Evolutionary conservation across 2,113 vertebrate species (phyloP).

Genomic region (Sminthopsis crassicaudata): DNA sequence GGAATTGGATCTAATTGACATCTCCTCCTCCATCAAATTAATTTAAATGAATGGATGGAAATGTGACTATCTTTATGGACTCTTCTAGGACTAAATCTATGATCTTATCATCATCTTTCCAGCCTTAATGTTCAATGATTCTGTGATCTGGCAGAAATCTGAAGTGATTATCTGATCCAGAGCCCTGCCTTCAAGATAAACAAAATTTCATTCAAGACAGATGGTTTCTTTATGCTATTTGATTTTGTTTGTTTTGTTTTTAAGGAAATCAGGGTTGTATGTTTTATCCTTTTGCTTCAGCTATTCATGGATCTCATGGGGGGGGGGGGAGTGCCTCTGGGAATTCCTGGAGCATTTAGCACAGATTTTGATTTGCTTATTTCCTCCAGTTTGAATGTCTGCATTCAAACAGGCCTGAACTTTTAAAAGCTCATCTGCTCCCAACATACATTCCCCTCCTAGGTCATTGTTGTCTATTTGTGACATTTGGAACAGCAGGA

Average conservation of each 20-base stretch:
- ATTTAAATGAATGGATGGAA: not conserved
- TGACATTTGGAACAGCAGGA: constrained; percentile 67
- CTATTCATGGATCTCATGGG: constrained; percentile 23
- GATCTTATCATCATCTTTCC: not conserved
- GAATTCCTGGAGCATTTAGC: constrained; percentile 50
- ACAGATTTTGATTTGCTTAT: constrained; percentile 59
- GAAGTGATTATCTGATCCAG: not conserved
- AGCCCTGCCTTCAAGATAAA: not conserved
- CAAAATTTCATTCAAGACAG: not conserved
- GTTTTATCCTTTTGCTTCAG: constrained; percentile 44
- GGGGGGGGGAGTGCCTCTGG: constrained; percentile 12
- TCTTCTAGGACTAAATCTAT: not conserved
- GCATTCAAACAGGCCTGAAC: constrained; percentile 70
- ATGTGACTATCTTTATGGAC: not conserved
- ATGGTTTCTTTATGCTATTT: not conserved
- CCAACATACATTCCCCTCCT: constrained; percentile 44
- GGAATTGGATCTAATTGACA: not conserved
- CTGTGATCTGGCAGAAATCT: not conserved
- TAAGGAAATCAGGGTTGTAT: not conserved
- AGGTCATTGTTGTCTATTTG: constrained; percentile 60
- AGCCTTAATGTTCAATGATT: not conserved
- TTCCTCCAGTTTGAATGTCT: constrained; percentile 68
- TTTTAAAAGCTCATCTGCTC: constrained; percentile 64
- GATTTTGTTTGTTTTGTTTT: constrained; percentile 6
- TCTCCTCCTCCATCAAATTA: not conserved